These are phyloP conservation scores for Antennarius striatus DNA, from an alignment of 2,113 vertebrate genomes.

Conservation along the genomic window DNA sequence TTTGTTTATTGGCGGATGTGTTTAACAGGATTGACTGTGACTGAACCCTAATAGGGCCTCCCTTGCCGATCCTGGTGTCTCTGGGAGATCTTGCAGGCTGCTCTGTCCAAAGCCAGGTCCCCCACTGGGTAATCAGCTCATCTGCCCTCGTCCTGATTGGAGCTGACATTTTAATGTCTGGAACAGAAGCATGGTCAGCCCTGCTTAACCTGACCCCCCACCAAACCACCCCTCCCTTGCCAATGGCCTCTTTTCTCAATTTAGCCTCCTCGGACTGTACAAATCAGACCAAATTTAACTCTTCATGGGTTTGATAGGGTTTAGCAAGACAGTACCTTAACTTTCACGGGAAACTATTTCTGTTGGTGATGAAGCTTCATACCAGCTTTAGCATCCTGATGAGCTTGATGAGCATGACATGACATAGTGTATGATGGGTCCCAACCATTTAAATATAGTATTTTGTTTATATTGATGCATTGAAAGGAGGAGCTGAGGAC, in stretches of 20 bases:
- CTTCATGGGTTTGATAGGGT: constrained; percentile 82
- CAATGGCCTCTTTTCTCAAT: constrained; percentile 78
- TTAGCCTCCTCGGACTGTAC: constrained; percentile 80
- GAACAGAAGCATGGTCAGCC: constrained; percentile 80
- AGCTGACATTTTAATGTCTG: constrained; percentile 87
- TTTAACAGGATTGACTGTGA: constrained; percentile 85
- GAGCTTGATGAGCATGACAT: no score
- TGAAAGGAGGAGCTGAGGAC: neutral
- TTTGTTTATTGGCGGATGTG: constrained; percentile 84
- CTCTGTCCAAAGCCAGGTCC: constrained; percentile 73
- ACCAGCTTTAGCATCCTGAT: no score
- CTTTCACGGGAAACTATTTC: constrained; percentile 74
- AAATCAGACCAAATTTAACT: constrained; percentile 85
- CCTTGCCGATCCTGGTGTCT: constrained; percentile 72
- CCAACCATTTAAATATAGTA: no score
- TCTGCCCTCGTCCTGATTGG: constrained; percentile 81
- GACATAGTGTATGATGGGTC: no score
- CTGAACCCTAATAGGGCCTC: constrained; percentile 80
- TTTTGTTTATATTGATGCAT: no score
- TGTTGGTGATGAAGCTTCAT: constrained; percentile 28
- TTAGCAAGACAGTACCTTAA: constrained; percentile 63
- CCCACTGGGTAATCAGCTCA: constrained; percentile 82
- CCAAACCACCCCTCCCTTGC: constrained; percentile 46
- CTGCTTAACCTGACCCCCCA: constrained; percentile 81
- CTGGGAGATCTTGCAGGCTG: constrained; percentile 74